A percentile compares a stretch with the other conserved stretches of the same genome.
Evolutionary conservation across 2,888 invertebrate species (phyloP).

Genomic region (Mesopsocus fuscifrons): DNA sequence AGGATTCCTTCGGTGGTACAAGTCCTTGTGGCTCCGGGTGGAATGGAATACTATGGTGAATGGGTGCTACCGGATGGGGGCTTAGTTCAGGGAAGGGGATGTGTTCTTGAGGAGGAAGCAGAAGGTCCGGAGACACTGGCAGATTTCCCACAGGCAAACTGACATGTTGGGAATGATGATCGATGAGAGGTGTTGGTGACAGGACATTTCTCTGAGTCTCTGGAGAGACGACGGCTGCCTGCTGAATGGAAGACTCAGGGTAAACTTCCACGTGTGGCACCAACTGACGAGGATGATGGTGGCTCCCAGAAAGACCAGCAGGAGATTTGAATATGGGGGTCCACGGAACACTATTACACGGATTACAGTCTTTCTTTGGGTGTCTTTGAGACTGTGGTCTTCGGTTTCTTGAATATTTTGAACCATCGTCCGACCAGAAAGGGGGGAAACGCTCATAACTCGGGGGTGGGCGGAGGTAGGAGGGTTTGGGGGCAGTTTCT

Average conservation of each 20-base stretch:
- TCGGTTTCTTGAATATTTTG: not conserved
- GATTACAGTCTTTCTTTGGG: constrained; percentile 5
- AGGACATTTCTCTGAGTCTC: not conserved
- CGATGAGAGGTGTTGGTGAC: not conserved
- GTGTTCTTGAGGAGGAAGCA: constrained; percentile 3
- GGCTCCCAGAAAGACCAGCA: not conserved
- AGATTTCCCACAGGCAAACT: not conserved
- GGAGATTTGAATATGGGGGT: constrained; percentile 3
- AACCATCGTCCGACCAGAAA: not conserved
- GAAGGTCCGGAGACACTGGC: not conserved
- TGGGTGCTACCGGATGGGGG: not conserved
- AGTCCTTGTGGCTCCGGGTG: not conserved
- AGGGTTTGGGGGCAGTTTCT: not conserved
- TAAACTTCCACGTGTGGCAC: not conserved
- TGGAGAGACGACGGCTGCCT: not conserved
- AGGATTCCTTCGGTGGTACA: constrained; percentile 1
- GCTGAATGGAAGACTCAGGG: not conserved
- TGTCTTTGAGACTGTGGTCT: not conserved
- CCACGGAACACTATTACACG: constrained; percentile 7
- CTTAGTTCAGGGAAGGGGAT: constrained; percentile 8
- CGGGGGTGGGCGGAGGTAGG: not conserved
- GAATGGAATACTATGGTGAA: not conserved
- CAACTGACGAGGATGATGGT: not conserved
- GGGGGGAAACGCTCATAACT: constrained; percentile 2
- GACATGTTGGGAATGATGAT: not conserved